Base-by-base conservation (phyloP, 2,888 invertebrate genomes). In the Ceraclea dissimilis region DNA sequence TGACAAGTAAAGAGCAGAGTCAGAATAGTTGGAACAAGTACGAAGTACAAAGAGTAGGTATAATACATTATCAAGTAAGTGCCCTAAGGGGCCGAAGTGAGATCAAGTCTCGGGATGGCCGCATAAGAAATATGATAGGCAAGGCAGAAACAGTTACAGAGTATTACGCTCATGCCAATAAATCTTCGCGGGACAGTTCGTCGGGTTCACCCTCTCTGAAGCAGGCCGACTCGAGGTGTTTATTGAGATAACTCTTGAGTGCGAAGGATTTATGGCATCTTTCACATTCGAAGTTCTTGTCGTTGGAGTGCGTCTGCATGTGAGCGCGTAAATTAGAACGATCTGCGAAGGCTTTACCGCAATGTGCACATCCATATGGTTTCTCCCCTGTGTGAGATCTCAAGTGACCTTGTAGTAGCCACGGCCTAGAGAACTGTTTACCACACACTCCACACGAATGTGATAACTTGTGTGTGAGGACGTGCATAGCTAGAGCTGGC, bases 401-500 rank as follows among this genome's bases (percentile, higher is more conserved):
- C 64, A 90, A 74, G 67, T 92, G 92, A 1, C 91, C 91, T 68
- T 90, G 90, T 52, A 92, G 81, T 57, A 97, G 80, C 96, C 97
- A 97, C n/a, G 95, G 94, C 20, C 96, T 81, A n/a, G 93, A 93
- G 77, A 97, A 97, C 68, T 91, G 84, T 71, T 97, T 97, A 57
- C 92, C 92, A 73, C 97, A 97, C 33, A 93, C 86, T 52, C 86
- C 86, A 72, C 97, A 97, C 66, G 88, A 87, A 78, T 97, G 95
- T n/a, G 87, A 86, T 66, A 95, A 81, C 69, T 93, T 93, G 78
- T 97, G 97, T 52, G 94, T 95, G 52, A 90, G 81, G 60, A 93
- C 85, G 71, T 91, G 93, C 88, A 93, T 95, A 50, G 96, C 93
- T 54, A 97, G 80, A 2, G 96, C 96, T 0, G 97, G 97, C 96